phyloP scores from a whole-genome alignment of 2,888 invertebrate species.

The Thymelicus lineola region DNA sequence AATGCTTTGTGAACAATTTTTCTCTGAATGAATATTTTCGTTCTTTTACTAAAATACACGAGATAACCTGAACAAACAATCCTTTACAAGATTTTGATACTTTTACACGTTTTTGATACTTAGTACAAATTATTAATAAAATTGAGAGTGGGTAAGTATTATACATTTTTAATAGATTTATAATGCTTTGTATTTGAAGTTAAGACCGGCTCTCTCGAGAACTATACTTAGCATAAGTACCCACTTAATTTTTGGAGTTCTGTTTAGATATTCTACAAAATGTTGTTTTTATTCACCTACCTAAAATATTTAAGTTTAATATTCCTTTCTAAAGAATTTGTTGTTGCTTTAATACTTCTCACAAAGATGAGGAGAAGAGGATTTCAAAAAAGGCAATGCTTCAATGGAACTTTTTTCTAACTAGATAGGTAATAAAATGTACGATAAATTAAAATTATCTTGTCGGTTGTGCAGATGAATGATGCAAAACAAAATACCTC shows the following conservation, averaged over 20 bases:
- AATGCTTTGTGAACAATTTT: too few species aligned
- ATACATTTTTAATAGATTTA: slow-evolving; percentile 53
- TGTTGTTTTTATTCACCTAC: not conserved
- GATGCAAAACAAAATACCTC: slow-evolving; percentile 1
- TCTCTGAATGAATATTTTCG: too few species aligned
- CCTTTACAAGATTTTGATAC: too few species aligned
- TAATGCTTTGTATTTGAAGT: slow-evolving; percentile 17
- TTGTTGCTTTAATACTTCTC: too few species aligned
- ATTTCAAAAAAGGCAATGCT: too few species aligned
- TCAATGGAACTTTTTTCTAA: too few species aligned
- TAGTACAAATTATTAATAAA: slow-evolving; percentile 23
- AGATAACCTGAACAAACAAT: too few species aligned
- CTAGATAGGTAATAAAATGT: too few species aligned
- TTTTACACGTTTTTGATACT: slow-evolving; percentile 46
- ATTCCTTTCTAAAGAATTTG: not conserved
- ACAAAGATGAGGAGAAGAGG: too few species aligned
- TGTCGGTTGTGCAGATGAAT: not conserved
- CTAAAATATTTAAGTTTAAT: not conserved
- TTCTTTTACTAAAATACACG: too few species aligned
- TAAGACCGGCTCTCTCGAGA: slow-evolving; percentile 11
- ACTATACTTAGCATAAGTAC: not conserved
- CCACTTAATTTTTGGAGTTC: not conserved
- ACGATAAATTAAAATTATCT: too few species aligned
- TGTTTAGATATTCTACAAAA: not conserved
- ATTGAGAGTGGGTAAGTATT: slow-evolving; percentile 36